These are phyloP conservation scores for Pterocles burchelli DNA, from an alignment of 2,113 vertebrate genomes.

Conservation along the genomic window DNA sequence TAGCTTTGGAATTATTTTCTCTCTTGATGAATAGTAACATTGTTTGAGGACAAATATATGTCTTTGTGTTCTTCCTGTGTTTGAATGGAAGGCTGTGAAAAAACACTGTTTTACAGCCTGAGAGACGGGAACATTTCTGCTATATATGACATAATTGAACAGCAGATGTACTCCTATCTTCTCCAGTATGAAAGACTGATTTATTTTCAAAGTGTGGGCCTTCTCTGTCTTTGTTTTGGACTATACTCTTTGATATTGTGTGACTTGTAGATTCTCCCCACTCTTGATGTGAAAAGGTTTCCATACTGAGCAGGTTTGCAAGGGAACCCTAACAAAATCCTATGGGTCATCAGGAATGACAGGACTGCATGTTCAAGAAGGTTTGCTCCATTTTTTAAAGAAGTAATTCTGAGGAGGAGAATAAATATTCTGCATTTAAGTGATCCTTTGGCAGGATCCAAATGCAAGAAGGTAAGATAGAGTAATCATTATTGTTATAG, in stretches of 20 bases:
- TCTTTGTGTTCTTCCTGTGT: neutral
- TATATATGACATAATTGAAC: neutral
- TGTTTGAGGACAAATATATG: neutral
- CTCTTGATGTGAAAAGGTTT: neutral
- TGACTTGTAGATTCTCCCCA: neutral
- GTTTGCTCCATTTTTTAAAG: neutral
- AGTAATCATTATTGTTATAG: slow-evolving; percentile 6
- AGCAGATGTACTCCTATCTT: neutral
- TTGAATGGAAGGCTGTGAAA: neutral
- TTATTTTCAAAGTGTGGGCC: neutral
- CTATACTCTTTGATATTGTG: neutral
- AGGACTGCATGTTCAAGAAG: neutral
- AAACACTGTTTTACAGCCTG: neutral
- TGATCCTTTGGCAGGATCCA: neutral
- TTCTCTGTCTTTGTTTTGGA: neutral
- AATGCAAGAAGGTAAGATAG: neutral
- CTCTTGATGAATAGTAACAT: neutral
- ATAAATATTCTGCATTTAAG: neutral
- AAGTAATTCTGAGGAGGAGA: neutral
- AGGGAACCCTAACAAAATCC: neutral
- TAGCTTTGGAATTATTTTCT: neutral
- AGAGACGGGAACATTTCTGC: neutral
- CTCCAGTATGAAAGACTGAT: neutral
- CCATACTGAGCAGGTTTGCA: neutral
- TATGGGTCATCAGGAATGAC: neutral